Base-by-base conservation (phyloP, 1,140 invertebrate genomes). In the Formica selysi region DNA sequence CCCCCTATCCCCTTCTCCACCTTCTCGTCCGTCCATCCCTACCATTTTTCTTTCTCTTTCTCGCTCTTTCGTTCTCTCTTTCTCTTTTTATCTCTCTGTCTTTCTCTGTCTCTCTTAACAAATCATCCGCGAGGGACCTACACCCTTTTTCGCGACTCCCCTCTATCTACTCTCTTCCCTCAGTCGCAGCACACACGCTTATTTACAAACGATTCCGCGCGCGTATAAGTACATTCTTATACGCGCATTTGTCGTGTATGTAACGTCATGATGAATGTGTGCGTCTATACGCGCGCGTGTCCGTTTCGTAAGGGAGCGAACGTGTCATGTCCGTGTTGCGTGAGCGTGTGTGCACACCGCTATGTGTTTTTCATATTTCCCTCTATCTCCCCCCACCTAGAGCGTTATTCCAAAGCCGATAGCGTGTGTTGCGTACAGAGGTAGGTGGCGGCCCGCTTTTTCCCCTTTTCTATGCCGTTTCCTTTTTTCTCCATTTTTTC, bases 141-240 rank as follows among this genome's bases (percentile, higher is more conserved):
- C 89, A 90, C 89, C 89, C 89, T 90, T 90, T 90, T 90, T 88
- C 89, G 88, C 80, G 61, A 87, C 76, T 86, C 89, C 78, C 81
- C 89, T 86, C 78, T 70, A 62, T 48, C 83, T 57, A 67, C 76
- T 88, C 76, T 67, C 54, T 68, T 61, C 36, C 76, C 65, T 71
- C 87, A 51, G 54, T 61, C 88, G 76, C 78, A 67, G 76, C 76
- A 68, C 88, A 85, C 83, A 89, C 87, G 87, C 88, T 85, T 89
- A 89, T 89, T 88, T 76, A 41, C 79, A 83, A 83, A 83, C 54
- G 68, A 54, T 83, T 54, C 54, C 38, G 22, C 57, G 79, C 54
- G 22, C 57, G 68, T 85, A 79, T 48, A 85, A 65, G 81, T 78
- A 59, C 74, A 65, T 57, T 76, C 81, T 76, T 85, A 79, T 51